These are phyloP conservation scores for Anguilla rostrata DNA, from an alignment of 2,113 vertebrate species.

Conservation along the genomic window DNA sequence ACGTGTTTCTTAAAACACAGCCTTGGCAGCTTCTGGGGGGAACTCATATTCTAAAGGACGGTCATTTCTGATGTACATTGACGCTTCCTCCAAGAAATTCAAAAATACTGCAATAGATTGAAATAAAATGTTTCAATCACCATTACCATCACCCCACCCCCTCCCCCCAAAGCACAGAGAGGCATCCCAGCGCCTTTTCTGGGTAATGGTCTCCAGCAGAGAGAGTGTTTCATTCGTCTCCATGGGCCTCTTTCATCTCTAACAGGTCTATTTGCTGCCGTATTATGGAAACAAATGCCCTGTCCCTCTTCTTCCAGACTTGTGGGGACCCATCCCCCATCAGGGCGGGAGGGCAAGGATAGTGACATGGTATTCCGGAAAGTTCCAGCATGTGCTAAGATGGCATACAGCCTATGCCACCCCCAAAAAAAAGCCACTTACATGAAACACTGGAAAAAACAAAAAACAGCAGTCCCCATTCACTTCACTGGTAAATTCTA, in stretches of 20 bases:
- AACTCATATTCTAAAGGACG: too few relatives aligned
- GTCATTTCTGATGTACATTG: too few relatives aligned
- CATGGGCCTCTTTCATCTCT: conserved; percentile 71
- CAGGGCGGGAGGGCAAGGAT: background rate
- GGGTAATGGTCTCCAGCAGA: conserved; percentile 50
- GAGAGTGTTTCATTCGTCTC: conserved; percentile 65
- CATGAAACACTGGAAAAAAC: background rate
- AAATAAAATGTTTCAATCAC: background rate
- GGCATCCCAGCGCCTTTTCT: conserved; percentile 39
- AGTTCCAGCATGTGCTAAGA: too few relatives aligned
- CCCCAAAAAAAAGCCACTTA: background rate
- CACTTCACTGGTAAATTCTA: too few relatives aligned
- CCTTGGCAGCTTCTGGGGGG: too few relatives aligned
- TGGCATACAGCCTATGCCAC: background rate
- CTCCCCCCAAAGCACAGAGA: background rate
- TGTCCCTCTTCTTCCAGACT: background rate
- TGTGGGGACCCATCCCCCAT: background rate
- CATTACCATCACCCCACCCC: conserved; percentile 28
- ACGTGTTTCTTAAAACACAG: too few relatives aligned
- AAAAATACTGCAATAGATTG: too few relatives aligned
- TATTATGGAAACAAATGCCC: conserved; percentile 67
- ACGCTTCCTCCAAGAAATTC: too few relatives aligned
- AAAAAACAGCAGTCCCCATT: too few relatives aligned
- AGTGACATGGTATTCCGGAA: background rate
- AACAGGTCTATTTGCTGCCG: conserved; percentile 74